Evolutionary conservation across 2,888 invertebrate genomes (phyloP).

Genomic region (Xestia rhomboidea): DNA sequence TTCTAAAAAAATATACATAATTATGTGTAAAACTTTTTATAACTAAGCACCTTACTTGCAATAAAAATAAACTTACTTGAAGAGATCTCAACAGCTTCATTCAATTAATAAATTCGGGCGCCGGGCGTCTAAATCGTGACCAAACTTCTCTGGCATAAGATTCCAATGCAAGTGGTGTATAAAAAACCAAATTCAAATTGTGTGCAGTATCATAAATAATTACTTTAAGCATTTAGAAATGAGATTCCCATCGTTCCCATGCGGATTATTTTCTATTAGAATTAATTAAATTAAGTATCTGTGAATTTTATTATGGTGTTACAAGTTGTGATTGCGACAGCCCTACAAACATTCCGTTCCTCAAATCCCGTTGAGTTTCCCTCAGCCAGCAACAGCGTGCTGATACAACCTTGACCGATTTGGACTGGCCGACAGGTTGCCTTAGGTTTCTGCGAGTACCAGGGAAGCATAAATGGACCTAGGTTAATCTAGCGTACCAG

Average conservation of each 20-base stretch:
- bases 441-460: conserved; percentile 35
- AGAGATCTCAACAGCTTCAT: neutral
- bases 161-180: conserved; percentile 12
- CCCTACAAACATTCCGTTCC: conserved; percentile 59
- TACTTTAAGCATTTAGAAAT: conserved; percentile 14
- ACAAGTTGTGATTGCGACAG: conserved; percentile 44
- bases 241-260: conserved; percentile 44
- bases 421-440: conserved; percentile 56
- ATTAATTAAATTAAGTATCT: conserved; percentile 51
- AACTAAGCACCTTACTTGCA: neutral
- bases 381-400: conserved; percentile 52
- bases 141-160: neutral
- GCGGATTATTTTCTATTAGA: conserved; percentile 51
- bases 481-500: neutral
- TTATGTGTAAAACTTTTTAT: too few relatives aligned
- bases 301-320: conserved; percentile 15
- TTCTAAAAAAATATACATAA: too few relatives aligned
- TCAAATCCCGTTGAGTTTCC: conserved; percentile 61
- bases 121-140: neutral
- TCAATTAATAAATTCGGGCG: neutral
- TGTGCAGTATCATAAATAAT: conserved; percentile 28
- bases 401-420: conserved; percentile 65
- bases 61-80: neutral
- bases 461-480: conserved; percentile 31
- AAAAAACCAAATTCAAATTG: conserved; percentile 23